Evolutionary conservation across 2,888 invertebrate species (phyloP).

Genomic region (Dynastes hyllus): DNA sequence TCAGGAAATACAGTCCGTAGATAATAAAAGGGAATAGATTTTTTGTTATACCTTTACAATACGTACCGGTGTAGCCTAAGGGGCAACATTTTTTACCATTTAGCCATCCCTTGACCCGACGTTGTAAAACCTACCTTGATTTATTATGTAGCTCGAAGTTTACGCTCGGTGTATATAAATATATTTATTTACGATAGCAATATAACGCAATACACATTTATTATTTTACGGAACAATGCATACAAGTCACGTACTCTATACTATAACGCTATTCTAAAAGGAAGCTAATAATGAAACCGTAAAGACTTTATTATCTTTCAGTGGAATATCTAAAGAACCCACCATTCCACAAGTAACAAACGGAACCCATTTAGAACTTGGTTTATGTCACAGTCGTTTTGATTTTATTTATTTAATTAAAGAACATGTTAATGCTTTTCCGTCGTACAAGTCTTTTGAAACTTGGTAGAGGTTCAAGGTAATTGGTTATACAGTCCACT

Average conservation of each 20-base stretch:
- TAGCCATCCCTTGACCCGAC: conserved; percentile 47
- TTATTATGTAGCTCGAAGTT: conserved; percentile 49
- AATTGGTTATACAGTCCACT: conserved; percentile 26
- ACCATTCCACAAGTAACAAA: conserved; percentile 33
- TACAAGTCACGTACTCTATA: conserved; percentile 45
- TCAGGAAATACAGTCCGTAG: conserved; percentile 1
- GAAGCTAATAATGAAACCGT: conserved; percentile 47
- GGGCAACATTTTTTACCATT: conserved; percentile 36
- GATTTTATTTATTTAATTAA: conserved; percentile 42
- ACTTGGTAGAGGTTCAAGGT: conserved; percentile 4
- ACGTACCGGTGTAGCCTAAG: conserved; percentile 36
- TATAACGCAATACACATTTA: conserved; percentile 45
- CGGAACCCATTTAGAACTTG: conserved; percentile 23
- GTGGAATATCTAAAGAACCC: conserved; percentile 32
- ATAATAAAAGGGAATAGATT: conserved; percentile 38
- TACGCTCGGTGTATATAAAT: conserved; percentile 20
- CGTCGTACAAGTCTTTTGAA: conserved; percentile 21
- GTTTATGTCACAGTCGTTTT: conserved; percentile 24
- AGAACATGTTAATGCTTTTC: conserved; percentile 21
- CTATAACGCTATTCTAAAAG: conserved; percentile 43
- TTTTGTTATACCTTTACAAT: conserved; percentile 32
- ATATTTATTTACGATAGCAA: conserved; percentile 47
- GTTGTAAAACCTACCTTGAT: conserved; percentile 50
- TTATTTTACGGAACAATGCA: conserved; percentile 42
- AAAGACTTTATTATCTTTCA: conserved; percentile 43